Conservation (phyloP, 2,888 invertebrate genomes). For the Pycnomerus fuliginosus region DNA sequence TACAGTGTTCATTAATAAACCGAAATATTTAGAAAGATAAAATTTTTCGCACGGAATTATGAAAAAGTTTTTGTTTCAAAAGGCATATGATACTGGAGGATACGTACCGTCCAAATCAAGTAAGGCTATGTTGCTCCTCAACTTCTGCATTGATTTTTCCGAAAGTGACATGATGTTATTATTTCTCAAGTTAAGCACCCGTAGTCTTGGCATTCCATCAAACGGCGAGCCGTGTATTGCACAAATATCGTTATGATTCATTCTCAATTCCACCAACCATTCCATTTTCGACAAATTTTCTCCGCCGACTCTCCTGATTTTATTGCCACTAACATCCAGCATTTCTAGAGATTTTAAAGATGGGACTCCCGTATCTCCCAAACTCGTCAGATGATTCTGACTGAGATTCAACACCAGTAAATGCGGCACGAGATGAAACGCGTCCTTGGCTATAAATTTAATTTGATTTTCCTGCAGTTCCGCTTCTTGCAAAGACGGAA, state of each 20-base stretch:
- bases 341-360: conserved; percentile 79
- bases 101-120: conserved; percentile 79
- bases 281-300: conserved; percentile 75
- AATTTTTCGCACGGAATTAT: too few relatives aligned
- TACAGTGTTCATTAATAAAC: too few relatives aligned
- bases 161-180: conserved; percentile 74
- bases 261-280: conserved; percentile 82
- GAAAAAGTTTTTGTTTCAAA: too few relatives aligned
- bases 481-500: conserved; percentile 70
- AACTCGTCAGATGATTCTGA: conserved; percentile 71
- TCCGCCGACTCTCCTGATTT: conserved; percentile 63
- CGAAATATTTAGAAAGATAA: too few relatives aligned
- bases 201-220: conserved; percentile 79
- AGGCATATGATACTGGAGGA: too few relatives aligned
- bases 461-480: conserved; percentile 81
- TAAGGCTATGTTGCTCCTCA: conserved; percentile 78
- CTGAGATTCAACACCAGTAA: conserved; percentile 82
- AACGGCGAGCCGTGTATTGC: conserved; percentile 78
- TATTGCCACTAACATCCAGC: conserved; percentile 80
- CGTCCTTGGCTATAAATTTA: conserved; percentile 68
- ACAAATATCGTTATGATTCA: conserved; percentile 83
- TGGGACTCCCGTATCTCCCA: conserved; percentile 74
- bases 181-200: conserved; percentile 74
- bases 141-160: conserved; percentile 71
- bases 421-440: conserved; percentile 76